Percentiles rank a stretch among this genome's conserved stretches.
Conservation (phyloP, 2,113 vertebrate genomes). For the Notechis scutatus region DNA sequence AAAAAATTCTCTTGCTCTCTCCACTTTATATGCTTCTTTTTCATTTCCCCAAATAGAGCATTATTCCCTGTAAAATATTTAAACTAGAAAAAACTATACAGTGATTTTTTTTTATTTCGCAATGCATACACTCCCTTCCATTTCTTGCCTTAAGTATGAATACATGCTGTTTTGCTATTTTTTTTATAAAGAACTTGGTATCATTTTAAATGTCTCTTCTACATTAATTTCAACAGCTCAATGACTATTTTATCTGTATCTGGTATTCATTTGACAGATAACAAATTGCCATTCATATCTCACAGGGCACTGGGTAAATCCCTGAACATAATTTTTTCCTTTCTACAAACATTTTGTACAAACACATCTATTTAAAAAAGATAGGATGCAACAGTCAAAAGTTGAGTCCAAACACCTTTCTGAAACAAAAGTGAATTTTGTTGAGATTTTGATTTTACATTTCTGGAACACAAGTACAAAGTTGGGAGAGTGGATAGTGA, state of each 20-base stretch:
- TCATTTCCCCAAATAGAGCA: background rate
- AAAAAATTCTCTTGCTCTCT: background rate
- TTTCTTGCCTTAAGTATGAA: background rate
- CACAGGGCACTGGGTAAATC: background rate
- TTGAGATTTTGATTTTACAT: background rate
- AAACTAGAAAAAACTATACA: background rate
- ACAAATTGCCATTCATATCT: background rate
- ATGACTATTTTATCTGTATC: background rate
- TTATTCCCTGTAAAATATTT: background rate
- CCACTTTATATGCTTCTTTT: background rate
- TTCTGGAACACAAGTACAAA: background rate
- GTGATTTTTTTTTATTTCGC: background rate
- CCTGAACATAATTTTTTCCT: background rate
- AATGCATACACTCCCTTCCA: background rate
- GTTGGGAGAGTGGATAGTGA: background rate
- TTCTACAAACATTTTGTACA: background rate
- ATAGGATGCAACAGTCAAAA: background rate
- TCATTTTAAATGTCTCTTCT: background rate
- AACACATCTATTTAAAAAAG: background rate
- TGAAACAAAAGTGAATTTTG: background rate
- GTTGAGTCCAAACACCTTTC: background rate
- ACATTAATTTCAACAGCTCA: background rate
- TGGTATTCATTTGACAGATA: background rate
- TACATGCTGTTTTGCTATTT: background rate
- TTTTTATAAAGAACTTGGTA: background rate